Evolutionary conservation across 2,113 vertebrate genomes (phyloP).

Genomic region (Pseudopipra pipra): DNA sequence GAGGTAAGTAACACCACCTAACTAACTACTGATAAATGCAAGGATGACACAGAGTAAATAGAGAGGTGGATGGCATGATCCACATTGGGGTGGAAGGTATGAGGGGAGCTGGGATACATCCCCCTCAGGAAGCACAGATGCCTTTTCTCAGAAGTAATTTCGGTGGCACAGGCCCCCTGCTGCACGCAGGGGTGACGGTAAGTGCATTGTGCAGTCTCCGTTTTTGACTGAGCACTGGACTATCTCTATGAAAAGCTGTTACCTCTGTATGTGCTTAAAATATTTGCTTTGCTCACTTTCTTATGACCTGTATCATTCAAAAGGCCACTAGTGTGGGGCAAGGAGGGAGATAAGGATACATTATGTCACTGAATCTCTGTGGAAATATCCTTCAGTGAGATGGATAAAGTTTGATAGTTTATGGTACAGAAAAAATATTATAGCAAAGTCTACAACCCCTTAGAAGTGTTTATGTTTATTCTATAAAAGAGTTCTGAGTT

Average conservation of each 20-base stretch:
- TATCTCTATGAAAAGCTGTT: background rate
- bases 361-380: background rate
- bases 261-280: accelerated
- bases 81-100: accelerated
- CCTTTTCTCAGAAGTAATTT: background rate
- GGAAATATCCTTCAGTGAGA: background rate
- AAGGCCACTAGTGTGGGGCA: too few species aligned
- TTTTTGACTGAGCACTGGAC: background rate
- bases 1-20: background rate
- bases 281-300: background rate
- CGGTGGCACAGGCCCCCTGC: background rate
- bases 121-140: background rate
- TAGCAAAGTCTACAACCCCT: background rate
- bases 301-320: background rate
- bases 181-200: background rate
- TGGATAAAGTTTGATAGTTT: background rate
- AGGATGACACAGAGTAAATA: background rate
- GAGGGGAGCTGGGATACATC: background rate
- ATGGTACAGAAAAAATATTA: background rate
- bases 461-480: background rate
- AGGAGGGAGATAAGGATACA: background rate
- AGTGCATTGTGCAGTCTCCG: background rate
- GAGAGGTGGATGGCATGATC: background rate
- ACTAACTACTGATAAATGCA: background rate
- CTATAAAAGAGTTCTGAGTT: background rate